Percentiles rank a stretch among this genome's conserved stretches.
Conservation (phyloP, 2,113 vertebrate species). For the Mus pahari region DNA sequence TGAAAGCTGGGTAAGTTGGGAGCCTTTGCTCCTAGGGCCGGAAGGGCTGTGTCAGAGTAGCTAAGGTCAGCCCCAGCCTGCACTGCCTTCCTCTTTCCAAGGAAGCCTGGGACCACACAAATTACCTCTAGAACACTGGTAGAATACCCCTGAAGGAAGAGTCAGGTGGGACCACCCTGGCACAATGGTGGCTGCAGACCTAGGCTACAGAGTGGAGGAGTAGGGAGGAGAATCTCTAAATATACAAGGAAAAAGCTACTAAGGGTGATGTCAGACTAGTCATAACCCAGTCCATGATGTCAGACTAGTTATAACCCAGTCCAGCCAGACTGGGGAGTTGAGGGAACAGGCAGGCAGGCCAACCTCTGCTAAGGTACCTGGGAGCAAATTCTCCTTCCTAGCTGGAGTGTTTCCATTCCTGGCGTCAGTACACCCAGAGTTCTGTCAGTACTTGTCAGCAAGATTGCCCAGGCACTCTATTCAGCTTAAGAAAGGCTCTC, state of each 20-base stretch:
- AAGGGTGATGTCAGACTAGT: background rate
- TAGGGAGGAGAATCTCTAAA: constrained; percentile 1
- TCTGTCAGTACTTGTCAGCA: constrained; percentile 48
- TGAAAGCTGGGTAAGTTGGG: constrained; percentile 22
- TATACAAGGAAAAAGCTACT: background rate
- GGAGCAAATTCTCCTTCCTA: background rate
- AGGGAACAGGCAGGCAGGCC: background rate
- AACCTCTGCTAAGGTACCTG: background rate
- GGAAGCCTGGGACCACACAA: constrained; percentile 64
- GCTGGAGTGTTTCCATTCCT: background rate
- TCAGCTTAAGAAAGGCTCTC: background rate
- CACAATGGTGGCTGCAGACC: background rate
- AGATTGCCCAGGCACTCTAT: background rate
- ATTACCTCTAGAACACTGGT: background rate
- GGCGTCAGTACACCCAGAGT: background rate
- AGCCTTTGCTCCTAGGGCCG: constrained; percentile 63
- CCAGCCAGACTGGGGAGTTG: background rate
- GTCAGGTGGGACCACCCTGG: background rate
- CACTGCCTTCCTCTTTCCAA: constrained; percentile 73
- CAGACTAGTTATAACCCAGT: background rate
- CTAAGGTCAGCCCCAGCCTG: constrained; percentile 65
- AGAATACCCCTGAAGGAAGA: background rate
- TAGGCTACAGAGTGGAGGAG: background rate
- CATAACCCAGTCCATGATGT: background rate
- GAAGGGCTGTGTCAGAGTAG: constrained; percentile 70